Base-by-base conservation (phyloP, 2,797 vertebrate species). In the Pseudochirops corinnae region DNA sequence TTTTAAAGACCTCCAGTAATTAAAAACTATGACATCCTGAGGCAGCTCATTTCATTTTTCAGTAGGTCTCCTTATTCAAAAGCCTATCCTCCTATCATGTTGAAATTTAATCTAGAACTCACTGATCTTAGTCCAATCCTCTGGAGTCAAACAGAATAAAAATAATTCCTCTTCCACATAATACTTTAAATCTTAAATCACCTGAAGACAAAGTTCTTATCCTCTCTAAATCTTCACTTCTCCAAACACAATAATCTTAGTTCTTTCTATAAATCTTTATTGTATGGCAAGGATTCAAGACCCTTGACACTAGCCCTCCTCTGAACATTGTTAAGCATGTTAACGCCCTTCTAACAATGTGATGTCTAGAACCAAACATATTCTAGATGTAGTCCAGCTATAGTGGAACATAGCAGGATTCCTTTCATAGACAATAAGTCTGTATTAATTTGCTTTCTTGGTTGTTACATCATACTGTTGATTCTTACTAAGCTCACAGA, bases 151-250 rank as follows among this genome's bases (percentile, higher is more conserved):
- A 74, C 5, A 39, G n/a, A 87, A 50, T 87, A 87, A 87, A 87
- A 26, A 87, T 50, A 50, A 87, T 46, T 11, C 39, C 39, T 26
- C 33, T 96, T 93, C 60, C 31, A 92, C 28, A 74, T 24, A 74
- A 74, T 18, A 39, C 67, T 74, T 74, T 74, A 74, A 74, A 39
- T 74, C 18, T 74, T 74, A 74, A 96, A 96, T 62, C 2, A 92
- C 87, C 57, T 7, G 26, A 93, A 96, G 95, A 96, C 46, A 87
- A 16, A 93, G 1, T 33, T 28, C 57, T 16, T 56, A 91, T 93
- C 96, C 91, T 92, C 96, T 97, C 96, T 97, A 90, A 93, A 95
- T 97, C 97, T 98, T 98, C 74, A 46, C 74, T 98, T 98, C 74
- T 82, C 39, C 74, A 46, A 39, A 82, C 1, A 46, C 24, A n/a